Conservation (phyloP, 2,797 vertebrate species). For the Pangasius mekongensis region DNA sequence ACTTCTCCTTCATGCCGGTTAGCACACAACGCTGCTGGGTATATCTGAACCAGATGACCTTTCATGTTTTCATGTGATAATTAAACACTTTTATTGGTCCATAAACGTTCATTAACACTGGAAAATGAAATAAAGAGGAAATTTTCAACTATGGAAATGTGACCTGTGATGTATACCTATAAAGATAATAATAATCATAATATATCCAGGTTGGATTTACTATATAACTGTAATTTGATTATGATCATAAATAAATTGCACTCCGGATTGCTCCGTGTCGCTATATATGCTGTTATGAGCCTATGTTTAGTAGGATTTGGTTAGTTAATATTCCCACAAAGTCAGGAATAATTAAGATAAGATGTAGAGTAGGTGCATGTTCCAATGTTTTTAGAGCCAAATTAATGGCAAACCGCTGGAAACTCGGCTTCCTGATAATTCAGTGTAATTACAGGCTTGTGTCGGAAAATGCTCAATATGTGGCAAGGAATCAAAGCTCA, state of each 20-base stretch:
- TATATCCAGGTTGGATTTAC: background rate
- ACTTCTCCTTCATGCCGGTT: background rate
- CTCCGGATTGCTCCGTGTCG: background rate
- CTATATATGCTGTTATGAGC: slow-evolving; percentile 1
- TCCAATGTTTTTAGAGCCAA: slow-evolving; percentile 40
- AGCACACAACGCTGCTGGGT: background rate
- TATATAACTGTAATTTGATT: background rate
- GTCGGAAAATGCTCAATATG: slow-evolving; percentile 53
- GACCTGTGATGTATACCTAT: background rate
- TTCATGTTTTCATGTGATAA: background rate
- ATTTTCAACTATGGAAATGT: background rate
- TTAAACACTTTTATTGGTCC: background rate
- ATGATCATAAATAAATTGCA: background rate
- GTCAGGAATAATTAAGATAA: slow-evolving; percentile 36
- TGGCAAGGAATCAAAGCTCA: slow-evolving; percentile 53
- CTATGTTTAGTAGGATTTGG: background rate
- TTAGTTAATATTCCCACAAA: slow-evolving; percentile 31
- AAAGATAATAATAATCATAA: too few relatives aligned
- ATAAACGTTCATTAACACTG: slow-evolving; percentile 18
- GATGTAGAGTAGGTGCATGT: slow-evolving; percentile 28
- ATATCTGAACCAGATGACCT: background rate
- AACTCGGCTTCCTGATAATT: slow-evolving; percentile 56
- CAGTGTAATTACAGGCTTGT: slow-evolving; percentile 55
- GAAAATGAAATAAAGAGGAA: background rate
- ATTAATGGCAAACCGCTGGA: slow-evolving; percentile 51